Percentiles rank a stretch among this genome's conserved stretches.
phyloP scores from a whole-genome alignment of 2,888 invertebrate species.

The Cryptus viduatorius region DNA sequence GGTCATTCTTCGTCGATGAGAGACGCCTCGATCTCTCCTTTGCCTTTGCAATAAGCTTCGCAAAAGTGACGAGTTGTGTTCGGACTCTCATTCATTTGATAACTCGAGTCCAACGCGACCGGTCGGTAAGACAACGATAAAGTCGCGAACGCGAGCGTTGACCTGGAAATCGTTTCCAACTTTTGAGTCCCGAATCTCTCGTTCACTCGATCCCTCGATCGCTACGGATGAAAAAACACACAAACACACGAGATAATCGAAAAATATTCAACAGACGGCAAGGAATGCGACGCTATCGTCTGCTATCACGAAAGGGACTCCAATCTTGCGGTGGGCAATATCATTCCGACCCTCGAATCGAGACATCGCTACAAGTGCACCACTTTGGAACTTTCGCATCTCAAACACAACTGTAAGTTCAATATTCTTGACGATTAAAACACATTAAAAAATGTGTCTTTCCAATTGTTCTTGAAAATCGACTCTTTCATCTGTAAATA shows the following conservation, averaged over 20 bases:
- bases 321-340: conserved; percentile 87
- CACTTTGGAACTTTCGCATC: conserved; percentile 86
- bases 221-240: background rate
- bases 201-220: background rate
- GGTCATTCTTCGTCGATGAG: background rate
- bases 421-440: conserved; percentile 42
- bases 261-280: conserved; percentile 84
- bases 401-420: conserved; percentile 87
- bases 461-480: too few relatives aligned
- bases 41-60: background rate
- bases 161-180: background rate
- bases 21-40: background rate
- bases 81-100: conserved; percentile 30
- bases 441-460: too few relatives aligned
- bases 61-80: conserved; percentile 24
- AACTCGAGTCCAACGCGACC: conserved; percentile 3
- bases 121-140: conserved; percentile 21
- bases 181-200: background rate
- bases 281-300: conserved; percentile 89
- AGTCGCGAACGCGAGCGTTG: conserved; percentile 1
- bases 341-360: conserved; percentile 88
- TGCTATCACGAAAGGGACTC: conserved; percentile 89
- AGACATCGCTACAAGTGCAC: conserved; percentile 89
- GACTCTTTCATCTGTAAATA: too few relatives aligned
- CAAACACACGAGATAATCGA: background rate